Conservation (phyloP, 64 coral and sea anemone species). For the Cladopsammia gracilis region DNA sequence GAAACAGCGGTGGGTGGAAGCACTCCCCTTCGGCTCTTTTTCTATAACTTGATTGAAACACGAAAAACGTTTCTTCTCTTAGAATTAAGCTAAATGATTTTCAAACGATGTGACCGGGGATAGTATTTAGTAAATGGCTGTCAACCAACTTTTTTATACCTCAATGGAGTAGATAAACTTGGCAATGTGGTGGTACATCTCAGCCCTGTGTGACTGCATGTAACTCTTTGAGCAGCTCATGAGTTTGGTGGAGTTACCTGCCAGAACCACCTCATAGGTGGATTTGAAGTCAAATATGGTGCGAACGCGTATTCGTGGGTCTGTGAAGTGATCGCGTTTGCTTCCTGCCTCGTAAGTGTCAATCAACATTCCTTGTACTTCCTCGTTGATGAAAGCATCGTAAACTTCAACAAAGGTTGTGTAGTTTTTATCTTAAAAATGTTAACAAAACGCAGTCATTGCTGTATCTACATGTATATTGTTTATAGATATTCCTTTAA, state of each 20-base stretch:
- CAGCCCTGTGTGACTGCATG: slow-evolving; percentile 18
- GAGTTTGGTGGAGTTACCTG: slow-evolving; percentile 33
- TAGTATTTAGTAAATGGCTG: too few relatives aligned
- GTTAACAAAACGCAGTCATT: too few relatives aligned
- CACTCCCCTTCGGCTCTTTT: too few relatives aligned
- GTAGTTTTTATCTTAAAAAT: background rate
- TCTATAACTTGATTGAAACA: too few relatives aligned
- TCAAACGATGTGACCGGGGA: too few relatives aligned
- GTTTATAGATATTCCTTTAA: too few relatives aligned
- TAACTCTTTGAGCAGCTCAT: slow-evolving; percentile 41
- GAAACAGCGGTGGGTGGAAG: too few relatives aligned
- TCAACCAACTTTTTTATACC: background rate
- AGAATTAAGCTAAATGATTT: too few relatives aligned
- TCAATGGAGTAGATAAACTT: slow-evolving; percentile 34
- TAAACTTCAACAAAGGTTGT: slow-evolving; percentile 17
- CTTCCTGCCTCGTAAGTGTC: slow-evolving; percentile 59
- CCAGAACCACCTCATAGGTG: slow-evolving; percentile 51
- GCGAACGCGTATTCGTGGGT: slow-evolving; percentile 26
- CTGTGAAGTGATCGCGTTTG: slow-evolving; percentile 31
- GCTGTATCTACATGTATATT: too few relatives aligned
- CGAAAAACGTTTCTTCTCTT: too few relatives aligned
- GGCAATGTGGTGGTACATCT: slow-evolving; percentile 51
- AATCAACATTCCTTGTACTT: slow-evolving; percentile 49
- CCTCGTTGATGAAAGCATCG: slow-evolving; percentile 12
- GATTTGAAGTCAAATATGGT: slow-evolving; percentile 48